Conservation (phyloP, 1,140 invertebrate species). For the Zelostemma sp. region DNA sequence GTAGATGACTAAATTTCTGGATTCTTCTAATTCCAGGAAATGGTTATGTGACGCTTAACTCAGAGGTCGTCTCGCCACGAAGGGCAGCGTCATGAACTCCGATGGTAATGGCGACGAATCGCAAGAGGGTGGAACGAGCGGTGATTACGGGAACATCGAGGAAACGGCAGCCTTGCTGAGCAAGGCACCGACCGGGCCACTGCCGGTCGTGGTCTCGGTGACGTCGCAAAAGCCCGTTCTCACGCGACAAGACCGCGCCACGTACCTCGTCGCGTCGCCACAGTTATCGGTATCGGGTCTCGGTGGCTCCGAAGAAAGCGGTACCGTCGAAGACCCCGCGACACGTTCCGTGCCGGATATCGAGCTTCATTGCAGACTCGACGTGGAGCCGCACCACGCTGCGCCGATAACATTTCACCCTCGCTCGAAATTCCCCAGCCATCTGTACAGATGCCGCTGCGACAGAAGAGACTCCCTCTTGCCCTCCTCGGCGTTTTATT, state of each 20-base stretch:
- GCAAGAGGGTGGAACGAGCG: conserved; percentile 62
- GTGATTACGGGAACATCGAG: conserved; percentile 75
- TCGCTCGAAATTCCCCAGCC: conserved; percentile 51
- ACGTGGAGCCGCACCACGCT: conserved; percentile 65
- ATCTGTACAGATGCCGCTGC: conserved; percentile 73
- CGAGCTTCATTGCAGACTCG: conserved; percentile 82
- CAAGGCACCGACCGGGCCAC: conserved; percentile 69
- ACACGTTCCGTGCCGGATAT: conserved; percentile 89
- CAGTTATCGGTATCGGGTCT: conserved; percentile 80
- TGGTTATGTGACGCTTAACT: conserved; percentile 52
- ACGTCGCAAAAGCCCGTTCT: conserved; percentile 78
- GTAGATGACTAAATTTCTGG: no score
- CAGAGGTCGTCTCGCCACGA: conserved; percentile 36
- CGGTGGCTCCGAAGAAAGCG: conserved; percentile 84
- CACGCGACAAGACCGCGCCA: conserved; percentile 86
- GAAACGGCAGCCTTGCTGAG: conserved; percentile 82
- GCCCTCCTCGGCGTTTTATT: conserved; percentile 78
- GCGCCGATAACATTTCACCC: conserved; percentile 48
- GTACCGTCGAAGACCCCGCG: conserved; percentile 75
- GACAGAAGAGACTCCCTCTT: conserved; percentile 82
- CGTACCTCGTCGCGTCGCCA: conserved; percentile 78
- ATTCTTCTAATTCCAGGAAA: conserved; percentile 30
- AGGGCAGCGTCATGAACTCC: conserved; percentile 58
- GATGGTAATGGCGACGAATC: conserved; percentile 64
- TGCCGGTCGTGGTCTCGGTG: conserved; percentile 68